These are phyloP conservation scores for Panagrolaimus sp. DNA, from an alignment of 1,140 invertebrate genomes.

Conservation along the genomic window DNA sequence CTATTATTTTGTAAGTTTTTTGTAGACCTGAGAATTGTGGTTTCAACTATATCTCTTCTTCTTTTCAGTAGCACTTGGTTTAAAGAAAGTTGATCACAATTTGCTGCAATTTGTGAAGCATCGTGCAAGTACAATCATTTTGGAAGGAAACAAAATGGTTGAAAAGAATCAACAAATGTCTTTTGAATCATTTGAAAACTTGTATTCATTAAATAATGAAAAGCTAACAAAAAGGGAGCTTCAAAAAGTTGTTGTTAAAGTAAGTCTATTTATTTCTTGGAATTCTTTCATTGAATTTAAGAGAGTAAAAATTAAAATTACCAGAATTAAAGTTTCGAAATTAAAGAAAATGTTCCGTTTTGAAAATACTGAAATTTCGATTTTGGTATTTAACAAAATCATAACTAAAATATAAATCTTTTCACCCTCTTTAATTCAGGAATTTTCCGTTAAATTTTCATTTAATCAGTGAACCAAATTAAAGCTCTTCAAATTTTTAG, in stretches of 20 bases:
- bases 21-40: not conserved
- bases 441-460: no score
- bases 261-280: not conserved
- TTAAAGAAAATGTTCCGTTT: no score
- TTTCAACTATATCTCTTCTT: no score
- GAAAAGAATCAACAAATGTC: slow-evolving; percentile 18
- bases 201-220: not conserved
- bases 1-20: slow-evolving; percentile 40
- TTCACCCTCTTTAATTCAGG: no score
- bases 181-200: slow-evolving; percentile 16
- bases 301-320: not conserved
- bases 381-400: no score
- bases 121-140: slow-evolving; percentile 16
- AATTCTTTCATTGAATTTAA: not conserved
- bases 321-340: no score
- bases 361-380: no score
- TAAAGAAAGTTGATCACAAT: slow-evolving; percentile 23
- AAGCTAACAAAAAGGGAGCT: not conserved
- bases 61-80: slow-evolving; percentile 28
- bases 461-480: no score
- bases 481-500: no score
- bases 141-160: slow-evolving; percentile 13
- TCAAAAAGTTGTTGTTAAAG: slow-evolving; percentile 16
- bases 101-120: slow-evolving; percentile 27
- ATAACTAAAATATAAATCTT: no score